Evolutionary conservation across 1,140 invertebrate species (phyloP), one percentile per base, ranked within the genome.

Genomic region (Gonatopus flavifemur): DNA sequence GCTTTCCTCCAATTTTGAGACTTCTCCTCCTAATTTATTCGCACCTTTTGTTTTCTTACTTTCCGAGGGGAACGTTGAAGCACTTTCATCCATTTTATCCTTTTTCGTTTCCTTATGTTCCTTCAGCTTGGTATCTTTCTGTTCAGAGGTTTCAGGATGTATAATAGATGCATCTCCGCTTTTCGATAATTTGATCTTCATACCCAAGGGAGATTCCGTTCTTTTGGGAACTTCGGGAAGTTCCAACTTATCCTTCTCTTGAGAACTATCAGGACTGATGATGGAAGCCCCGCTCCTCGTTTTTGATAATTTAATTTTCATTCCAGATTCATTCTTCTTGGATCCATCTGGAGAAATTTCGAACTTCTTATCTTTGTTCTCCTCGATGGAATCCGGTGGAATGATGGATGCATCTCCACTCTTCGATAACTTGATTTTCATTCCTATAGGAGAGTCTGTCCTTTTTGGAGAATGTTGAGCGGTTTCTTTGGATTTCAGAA

Each of bases 271-370:
- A n/a, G 46, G 30, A 5, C 55, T 25, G 38, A 70, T 61, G n/a
- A 72, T 71, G 10, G 70, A 70, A 10, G 69, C 58, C 0, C 73
- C 62, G 19, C 51, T 46, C 36, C 65, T 67, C 3, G 51, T 62
- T 47, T 73, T 77, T 1, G 56, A 64, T 4, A 75, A 33, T 30
- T 77, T 77, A 1, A 74, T 73, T 44, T 75, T 77, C 46, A 74
- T 66, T 22, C 71, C 72, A 7, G 74, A 75, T 15, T 73, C 72
- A 10, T 60, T 70, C 8, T 62, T 59, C 43, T 70, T 72, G 0
- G 58, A 54, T 13, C 42, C 39, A 5, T 70, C 72, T 2, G 65
- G 62, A 24, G 18, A 32, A 33, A 56, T 45, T 6, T 69, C 64
- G 10, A 48, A 33, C 24, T 62, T 69, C 12, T 69, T 66, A 24